phyloP scores from a whole-genome alignment of 2,797 vertebrate genomes.

The Setipinna tenuifilis region DNA sequence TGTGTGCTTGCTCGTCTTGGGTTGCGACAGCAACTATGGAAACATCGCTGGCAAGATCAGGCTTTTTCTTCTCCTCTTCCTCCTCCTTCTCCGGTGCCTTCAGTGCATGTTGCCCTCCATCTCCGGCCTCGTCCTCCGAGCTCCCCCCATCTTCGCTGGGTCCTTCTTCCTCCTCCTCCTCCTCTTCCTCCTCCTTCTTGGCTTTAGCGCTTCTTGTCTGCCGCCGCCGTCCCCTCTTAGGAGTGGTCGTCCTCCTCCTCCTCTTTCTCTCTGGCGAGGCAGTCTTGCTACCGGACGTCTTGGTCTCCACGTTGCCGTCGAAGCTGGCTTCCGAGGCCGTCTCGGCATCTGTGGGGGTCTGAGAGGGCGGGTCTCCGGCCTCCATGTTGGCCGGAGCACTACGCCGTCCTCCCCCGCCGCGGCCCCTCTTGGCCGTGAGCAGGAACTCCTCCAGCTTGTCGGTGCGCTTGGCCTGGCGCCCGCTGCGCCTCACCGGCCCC shows the following conservation, averaged over 20 bases:
- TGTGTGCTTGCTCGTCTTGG: neutral
- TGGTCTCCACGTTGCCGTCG: constrained; percentile 84
- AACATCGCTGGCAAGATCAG: neutral
- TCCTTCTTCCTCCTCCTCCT: constrained; percentile 57
- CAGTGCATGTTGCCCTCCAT: constrained; percentile 52
- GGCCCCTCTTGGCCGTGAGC: constrained; percentile 84
- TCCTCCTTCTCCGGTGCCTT: constrained; percentile 57
- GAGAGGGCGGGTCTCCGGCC: constrained; percentile 83
- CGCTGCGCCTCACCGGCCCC: constrained; percentile 87
- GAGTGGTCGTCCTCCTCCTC: constrained; percentile 43
- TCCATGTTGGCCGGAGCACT: constrained; percentile 70
- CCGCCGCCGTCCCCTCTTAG: constrained; percentile 20
- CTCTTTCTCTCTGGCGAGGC: neutral
- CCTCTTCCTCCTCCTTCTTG: constrained; percentile 66
- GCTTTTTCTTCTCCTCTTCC: constrained; percentile 40
- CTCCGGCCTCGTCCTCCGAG: constrained; percentile 40
- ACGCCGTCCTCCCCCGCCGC: constrained; percentile 71
- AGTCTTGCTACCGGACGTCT: constrained; percentile 71
- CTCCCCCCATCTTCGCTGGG: constrained; percentile 60
- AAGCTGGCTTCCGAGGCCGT: constrained; percentile 93
- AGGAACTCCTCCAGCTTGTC: constrained; percentile 96
- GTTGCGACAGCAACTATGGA: neutral
- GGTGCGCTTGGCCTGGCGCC: constrained; percentile 91
- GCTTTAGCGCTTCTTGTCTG: constrained; percentile 71
- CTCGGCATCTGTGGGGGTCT: constrained; percentile 88